These are phyloP conservation scores for Galagoides demidoff DNA, from an alignment of 2,797 vertebrate genomes.

Conservation along the genomic window DNA sequence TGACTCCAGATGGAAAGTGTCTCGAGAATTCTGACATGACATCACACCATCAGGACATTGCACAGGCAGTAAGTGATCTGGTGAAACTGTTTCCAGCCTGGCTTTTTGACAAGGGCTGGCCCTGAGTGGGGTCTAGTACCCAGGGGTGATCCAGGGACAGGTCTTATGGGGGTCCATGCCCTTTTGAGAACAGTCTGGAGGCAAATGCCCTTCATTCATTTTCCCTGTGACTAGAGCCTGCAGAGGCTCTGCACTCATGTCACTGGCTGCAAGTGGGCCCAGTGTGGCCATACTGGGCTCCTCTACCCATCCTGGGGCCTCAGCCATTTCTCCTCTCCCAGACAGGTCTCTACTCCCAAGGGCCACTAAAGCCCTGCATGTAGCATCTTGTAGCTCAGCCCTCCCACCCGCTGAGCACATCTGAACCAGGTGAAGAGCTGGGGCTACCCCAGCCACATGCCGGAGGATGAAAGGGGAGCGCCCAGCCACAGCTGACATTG, in stretches of 20 bases:
- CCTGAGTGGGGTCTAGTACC: not conserved
- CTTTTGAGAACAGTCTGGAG: not conserved
- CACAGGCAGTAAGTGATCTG: conserved; percentile 5
- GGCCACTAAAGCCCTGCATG: not conserved
- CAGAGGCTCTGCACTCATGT: not conserved
- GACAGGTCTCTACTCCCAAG: not conserved
- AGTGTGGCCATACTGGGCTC: not conserved
- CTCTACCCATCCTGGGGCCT: not conserved
- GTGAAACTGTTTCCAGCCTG: not conserved
- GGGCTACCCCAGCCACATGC: conserved; percentile 62
- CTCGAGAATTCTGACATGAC: conserved; percentile 73
- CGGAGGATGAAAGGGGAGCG: conserved; percentile 58
- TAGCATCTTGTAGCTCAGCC: conserved; percentile 61
- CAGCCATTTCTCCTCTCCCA: not conserved
- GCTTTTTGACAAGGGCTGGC: not conserved
- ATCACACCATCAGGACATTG: conserved; percentile 15
- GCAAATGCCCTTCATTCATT: accelerated
- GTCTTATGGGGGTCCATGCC: not conserved
- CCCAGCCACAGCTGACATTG: conserved; percentile 69
- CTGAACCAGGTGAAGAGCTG: conserved; percentile 65
- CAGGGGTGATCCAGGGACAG: not conserved
- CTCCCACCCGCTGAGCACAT: conserved; percentile 63
- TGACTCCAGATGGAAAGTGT: conserved; percentile 82
- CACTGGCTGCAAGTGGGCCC: not conserved
- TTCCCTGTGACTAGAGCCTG: not conserved